Base-by-base conservation (phyloP, 1,140 invertebrate species). In the Dendroctonus ponderosae region DNA sequence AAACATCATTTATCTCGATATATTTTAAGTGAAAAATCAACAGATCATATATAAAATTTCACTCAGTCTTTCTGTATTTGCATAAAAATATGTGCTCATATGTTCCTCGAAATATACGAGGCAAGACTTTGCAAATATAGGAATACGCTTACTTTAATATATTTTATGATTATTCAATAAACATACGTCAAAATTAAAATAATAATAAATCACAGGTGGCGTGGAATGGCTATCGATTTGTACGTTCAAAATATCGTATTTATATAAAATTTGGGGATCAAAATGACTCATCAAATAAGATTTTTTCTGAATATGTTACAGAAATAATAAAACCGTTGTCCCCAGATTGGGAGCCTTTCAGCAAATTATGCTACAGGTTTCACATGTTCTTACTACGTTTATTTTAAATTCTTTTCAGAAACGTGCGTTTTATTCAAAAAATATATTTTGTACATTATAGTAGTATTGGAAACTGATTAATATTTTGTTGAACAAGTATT, bases 61-160 rank as follows among this genome's bases (percentile, higher is more conserved):
- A 78, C 78, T 78, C 78, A 79, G 77, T 79, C 77, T 79, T 79
- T 79, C 78, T 76, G 77, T 78, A 77, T 78, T 78, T 78, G 75
- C 76, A 78, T 78, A 77, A 78, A 79, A 79, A 79, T 78, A 78
- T 77, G 76, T 79, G 74, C 76, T 77, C 71, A 77, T 76, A 74
- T 74, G 73, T 72, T 71, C 72, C 74, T 72, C 74, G 69, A 76
- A 76, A 77, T 77, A 75, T 77, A 77, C 70, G 76, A 78, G 75
- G 73, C 62, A 62, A 14, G 64, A 71, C 71, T 57, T 77, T 78
- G 77, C 76, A 77, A 78, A 78, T 79, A 78, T 79, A 79, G 76
- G 76, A 79, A 79, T 78, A 74, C 71, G 72, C 72, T 77, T 78
- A 77, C 15, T 68, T 67, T 66, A 67, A 54, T 72, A 72, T 74